Evolutionary conservation across 2,113 vertebrate species (phyloP), one percentile per base, ranked within the genome.

Genomic region (Sciurus niger): DNA sequence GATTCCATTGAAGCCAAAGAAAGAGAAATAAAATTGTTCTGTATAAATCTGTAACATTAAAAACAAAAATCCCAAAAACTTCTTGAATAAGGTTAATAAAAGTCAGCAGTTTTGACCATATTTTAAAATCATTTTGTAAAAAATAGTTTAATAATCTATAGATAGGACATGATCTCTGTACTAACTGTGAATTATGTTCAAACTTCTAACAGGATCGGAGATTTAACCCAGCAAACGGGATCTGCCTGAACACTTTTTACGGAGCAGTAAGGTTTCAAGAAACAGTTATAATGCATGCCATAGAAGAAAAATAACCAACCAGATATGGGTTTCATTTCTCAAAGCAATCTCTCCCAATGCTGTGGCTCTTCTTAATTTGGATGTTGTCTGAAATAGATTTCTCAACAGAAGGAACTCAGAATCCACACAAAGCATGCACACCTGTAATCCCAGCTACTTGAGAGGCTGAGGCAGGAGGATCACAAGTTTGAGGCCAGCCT

Each of bases 1-100:
- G 51, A 94, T 67, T 86, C 65, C 63, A 67, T 84, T 58, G 78
- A 82, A 94, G 82, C 16, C 51, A 87, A 92, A 86, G 37, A 86
- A 46, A 40, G 53, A 63, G 80, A 68, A n/a, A 85, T 43, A 90
- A 89, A 93, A 53, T 8, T 37, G 24, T 80, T 60, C 51, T 80
- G 1, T 37, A 58, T n/a, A 79, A 79, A 40, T 72, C 1, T 13
- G 2, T 43, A 67, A 86, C 48, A 32, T 79, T 37, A 74, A 88
- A 68, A 40, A 40, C 4, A 40, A 89, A 83, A 88, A 90, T 8
- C 40, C n/a, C 30, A 2, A 70, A 70, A 88, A 82, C 2, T 58
- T 94, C 63, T 77, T 34, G 84, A 63, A 16, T 40, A 87, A 93
- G 24, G 22, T 40, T 86, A 77, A 70, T 60, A 65, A 78, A 89